A percentile compares a stretch with the other conserved stretches of the same genome.
phyloP scores from a whole-genome alignment of 2,113 vertebrate species.

The Osmerus mordax region DNA sequence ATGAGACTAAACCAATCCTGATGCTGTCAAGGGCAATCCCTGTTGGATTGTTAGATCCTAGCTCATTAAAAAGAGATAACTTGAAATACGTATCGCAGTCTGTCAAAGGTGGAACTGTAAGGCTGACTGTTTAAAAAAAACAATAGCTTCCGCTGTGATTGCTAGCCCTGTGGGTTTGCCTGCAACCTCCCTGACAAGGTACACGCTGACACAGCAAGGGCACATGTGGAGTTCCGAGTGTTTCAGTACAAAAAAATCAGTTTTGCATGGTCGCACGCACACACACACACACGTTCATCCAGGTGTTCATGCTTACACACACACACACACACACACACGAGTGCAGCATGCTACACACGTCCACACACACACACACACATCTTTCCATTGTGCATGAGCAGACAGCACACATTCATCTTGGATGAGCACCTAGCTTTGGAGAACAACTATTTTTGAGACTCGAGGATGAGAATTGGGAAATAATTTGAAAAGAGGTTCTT shows the following conservation, averaged over 20 bases:
- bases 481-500: slow-evolving; percentile 49
- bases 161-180: too few relatives aligned
- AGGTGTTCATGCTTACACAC: slow-evolving; percentile 5
- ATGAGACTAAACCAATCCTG: slow-evolving; percentile 12
- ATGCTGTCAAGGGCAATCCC: neutral
- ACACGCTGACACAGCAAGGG: too few relatives aligned
- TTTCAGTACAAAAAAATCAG: neutral
- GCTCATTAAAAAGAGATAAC: neutral
- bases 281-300: neutral
- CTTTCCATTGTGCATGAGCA: slow-evolving; percentile 18
- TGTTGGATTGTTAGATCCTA: neutral
- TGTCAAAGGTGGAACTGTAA: neutral
- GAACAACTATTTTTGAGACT: slow-evolving; percentile 2
- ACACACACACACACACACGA: neutral
- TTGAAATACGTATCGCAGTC: neutral
- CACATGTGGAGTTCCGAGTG: neutral
- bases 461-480: slow-evolving; percentile 39
- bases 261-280: neutral
- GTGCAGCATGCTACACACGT: too few relatives aligned
- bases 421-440: slow-evolving; percentile 25
- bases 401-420: neutral
- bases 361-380: neutral
- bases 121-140: neutral
- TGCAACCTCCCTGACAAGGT: too few relatives aligned
- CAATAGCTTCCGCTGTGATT: too few relatives aligned